Percentiles rank a stretch among this genome's conserved stretches.
phyloP scores from a whole-genome alignment of 2,797 vertebrate species.

The Sebastiscus tertius region DNA sequence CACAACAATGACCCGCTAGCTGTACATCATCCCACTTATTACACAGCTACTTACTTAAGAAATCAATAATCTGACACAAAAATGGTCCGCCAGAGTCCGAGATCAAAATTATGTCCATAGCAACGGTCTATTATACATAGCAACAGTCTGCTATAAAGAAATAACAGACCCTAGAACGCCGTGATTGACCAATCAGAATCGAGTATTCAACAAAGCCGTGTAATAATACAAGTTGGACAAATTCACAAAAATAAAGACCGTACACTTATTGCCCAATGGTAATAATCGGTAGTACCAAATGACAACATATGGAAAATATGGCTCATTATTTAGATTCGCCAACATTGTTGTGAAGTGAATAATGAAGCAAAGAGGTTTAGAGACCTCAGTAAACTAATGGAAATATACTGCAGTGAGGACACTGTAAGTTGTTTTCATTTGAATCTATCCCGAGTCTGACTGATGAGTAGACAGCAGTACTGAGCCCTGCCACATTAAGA shows the following conservation, averaged over 20 bases:
- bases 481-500: background rate
- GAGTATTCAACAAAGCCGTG: no score
- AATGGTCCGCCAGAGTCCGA: rapidly evolving
- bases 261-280: no score
- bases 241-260: background rate
- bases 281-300: background rate
- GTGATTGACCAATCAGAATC: no score
- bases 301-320: background rate
- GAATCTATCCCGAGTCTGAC: background rate
- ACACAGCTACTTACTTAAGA: no score
- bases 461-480: background rate
- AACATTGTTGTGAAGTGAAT: background rate
- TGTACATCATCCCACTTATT: no score
- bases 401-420: background rate
- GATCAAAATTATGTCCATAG: no score
- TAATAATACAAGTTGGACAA: background rate
- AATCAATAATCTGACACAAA: no score
- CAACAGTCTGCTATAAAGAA: no score
- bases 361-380: background rate
- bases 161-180: no score
- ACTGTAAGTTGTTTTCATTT: background rate
- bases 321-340: background rate
- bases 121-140: no score
- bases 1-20: no score
- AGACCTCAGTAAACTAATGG: background rate